Evolutionary conservation across 2,113 vertebrate species (phyloP), one percentile per base, ranked within the genome.

Genomic region (Sander lucioperca): DNA sequence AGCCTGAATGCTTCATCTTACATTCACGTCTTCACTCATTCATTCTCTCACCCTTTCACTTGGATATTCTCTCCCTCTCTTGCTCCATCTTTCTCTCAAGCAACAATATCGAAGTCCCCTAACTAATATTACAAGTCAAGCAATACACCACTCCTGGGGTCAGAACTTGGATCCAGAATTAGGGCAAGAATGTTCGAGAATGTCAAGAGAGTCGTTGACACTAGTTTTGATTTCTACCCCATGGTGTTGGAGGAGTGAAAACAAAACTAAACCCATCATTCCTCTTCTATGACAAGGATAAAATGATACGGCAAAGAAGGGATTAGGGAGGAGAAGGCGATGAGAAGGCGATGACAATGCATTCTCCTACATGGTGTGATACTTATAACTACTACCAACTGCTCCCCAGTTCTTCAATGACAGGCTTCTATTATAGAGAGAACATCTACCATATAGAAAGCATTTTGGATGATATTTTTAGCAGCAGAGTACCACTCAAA

Each of bases 241-340:
- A 25, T 80, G 68, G 51, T 70, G 6, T 68, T 43, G n/a, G 18
- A 74, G 57, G 78, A 80, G 72, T 73, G n/a, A 75, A 82, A 88
- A 57, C 18, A 27, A 80, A 88, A 63, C 30, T 80, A 14, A 61
- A 36, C n/a, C 30, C 66, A 56, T 63, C 45, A 76, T 71, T 80
- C 53, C 43, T 82, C 30, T 13, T 21, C 45, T 6, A n/a, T 69
- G 69, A 70, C 73, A 5, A 1, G 2, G 21, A 78, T 62, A 43
- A 58, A 73, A 39, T 47, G 14, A 75, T 79, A 18, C 33, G 18
- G 15, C 27, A 68, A 50, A 68, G 13, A 9, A 51, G 58, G n/a
- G 18, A 64, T 48, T 11, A 80, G 25, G 57, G 66, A 75, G 64
- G n/a, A n/a, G n/a, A n/a, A n/a, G n/a, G n/a, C n/a, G n/a, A n/a